These are phyloP conservation scores for Catocala fraxini DNA, from an alignment of 2,888 invertebrate species.

Conservation along the genomic window DNA sequence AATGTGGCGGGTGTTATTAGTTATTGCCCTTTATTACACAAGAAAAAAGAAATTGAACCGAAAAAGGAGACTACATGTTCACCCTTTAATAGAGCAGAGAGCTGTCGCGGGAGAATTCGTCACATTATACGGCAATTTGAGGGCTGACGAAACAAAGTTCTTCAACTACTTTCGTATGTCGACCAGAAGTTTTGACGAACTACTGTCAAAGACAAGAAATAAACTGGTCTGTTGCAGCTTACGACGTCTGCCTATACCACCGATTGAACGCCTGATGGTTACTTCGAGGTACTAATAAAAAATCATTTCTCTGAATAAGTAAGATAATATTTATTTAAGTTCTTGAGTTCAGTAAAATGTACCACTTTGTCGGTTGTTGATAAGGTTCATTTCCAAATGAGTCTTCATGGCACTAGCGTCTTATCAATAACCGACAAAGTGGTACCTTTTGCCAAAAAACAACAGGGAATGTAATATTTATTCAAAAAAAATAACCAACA, in stretches of 20 bases:
- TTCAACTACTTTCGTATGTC: constrained; percentile 48
- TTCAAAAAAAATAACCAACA: too few relatives aligned
- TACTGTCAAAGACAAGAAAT: constrained; percentile 49
- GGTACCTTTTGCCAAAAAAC: too few relatives aligned
- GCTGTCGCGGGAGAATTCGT: constrained; percentile 41
- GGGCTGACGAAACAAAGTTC: constrained; percentile 3
- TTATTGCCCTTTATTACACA: constrained; percentile 42
- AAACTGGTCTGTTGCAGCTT: constrained; percentile 52
- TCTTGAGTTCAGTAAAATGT: too few relatives aligned
- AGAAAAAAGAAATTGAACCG: constrained; percentile 31
- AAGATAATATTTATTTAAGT: constrained; percentile 6
- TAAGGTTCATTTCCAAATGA: too few relatives aligned
- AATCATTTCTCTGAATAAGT: constrained; percentile 24
- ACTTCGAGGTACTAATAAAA: constrained; percentile 44
- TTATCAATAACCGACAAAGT: too few relatives aligned
- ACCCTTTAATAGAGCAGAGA: constrained; percentile 49
- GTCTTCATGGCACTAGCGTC: too few relatives aligned
- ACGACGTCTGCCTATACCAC: constrained; percentile 44
- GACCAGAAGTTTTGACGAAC: constrained; percentile 50
- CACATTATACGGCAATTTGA: constrained; percentile 28
- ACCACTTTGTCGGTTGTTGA: too few relatives aligned
- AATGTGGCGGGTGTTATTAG: constrained; percentile 42
- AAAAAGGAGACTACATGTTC: constrained; percentile 39
- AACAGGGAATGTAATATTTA: too few relatives aligned
- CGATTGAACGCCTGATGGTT: constrained; percentile 31